A percentile compares a stretch with the other conserved stretches of the same genome.
Conservation (phyloP, 2,888 invertebrate genomes). For the Automeris io region DNA sequence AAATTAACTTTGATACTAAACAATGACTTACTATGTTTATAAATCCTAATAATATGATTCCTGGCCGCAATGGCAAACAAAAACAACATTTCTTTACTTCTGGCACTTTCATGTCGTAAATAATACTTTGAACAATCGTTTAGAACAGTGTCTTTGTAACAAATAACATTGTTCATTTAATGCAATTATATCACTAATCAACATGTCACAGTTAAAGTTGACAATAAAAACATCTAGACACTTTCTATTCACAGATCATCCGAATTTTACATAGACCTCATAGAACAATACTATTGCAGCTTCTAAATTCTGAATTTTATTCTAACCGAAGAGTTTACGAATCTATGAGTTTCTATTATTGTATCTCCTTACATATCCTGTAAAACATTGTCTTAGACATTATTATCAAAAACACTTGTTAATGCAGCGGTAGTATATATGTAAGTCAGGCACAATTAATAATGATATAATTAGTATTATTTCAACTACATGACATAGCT, state of each 20-base stretch:
- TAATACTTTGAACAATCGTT: background rate
- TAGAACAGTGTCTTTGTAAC: background rate
- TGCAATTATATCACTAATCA: background rate
- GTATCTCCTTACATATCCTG: no score
- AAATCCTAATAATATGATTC: conserved; percentile 59
- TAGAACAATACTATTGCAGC: no score
- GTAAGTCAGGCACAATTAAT: no score
- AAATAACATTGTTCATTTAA: background rate
- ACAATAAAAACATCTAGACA: background rate
- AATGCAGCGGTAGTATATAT: no score
- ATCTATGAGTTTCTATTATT: no score
- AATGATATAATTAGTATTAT: no score
- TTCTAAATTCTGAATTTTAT: no score
- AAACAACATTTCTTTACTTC: conserved; percentile 60
- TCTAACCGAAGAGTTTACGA: no score
- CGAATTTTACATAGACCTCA: background rate
- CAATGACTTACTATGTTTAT: conserved; percentile 55
- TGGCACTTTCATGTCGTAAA: conserved; percentile 29
- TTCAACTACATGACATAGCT: background rate
- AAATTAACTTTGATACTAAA: background rate
- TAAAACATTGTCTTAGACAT: no score
- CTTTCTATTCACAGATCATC: background rate
- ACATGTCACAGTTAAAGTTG: background rate
- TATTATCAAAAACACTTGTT: no score
- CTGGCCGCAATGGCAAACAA: conserved; percentile 55